Evolutionary conservation across 2,888 invertebrate genomes (phyloP), one percentile per base, ranked within the genome.

Genomic region (Chaetoderma sp.): DNA sequence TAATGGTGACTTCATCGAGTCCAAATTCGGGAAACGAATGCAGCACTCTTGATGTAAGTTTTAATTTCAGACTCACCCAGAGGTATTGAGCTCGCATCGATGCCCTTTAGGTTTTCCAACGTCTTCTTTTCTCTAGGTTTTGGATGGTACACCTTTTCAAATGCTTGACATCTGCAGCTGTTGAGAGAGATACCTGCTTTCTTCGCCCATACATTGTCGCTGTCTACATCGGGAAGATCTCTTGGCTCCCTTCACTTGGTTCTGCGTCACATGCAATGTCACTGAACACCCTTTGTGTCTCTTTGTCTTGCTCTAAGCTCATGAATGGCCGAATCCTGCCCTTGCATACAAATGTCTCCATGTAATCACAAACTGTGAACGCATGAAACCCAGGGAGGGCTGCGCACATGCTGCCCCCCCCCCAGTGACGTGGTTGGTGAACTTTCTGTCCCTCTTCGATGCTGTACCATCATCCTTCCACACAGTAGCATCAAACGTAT

Each of bases 21-120:
- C 49, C 59, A 59, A 45, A 59, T 59, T 45, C 47, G 8, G 4
- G 59, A n/a, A 18, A 59, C 59, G 49, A 59, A 59, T 5, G 59
- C 23, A n/a, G 33, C 59, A n/a, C 59, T 28, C 5, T 39, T 23
- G 30, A 59, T 59, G 18, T 59, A 49, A n/a, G 16, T 16, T 16
- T 23, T 28, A 44, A 59, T 10, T 13, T 59, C 59, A 3, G 49
- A 6, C 21, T 30, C 8, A 47, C 59, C 45, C 5, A 49, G 59
- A 28, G 59, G 59, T 30, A 59, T 49, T 21, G 16, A 13, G 6
- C 28, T 47, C 21, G 47, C 59, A 47, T 59, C 59, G 44, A 59
- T 32, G 30, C 59, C 59, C 44, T 32, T 47, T 47, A 59, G 30
- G 10, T 59, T 59, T 18, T 28, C 25, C 45, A 59, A 36, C 4